Evolutionary conservation across 2,113 vertebrate genomes (phyloP).

Genomic region (Climacteris rufus): DNA sequence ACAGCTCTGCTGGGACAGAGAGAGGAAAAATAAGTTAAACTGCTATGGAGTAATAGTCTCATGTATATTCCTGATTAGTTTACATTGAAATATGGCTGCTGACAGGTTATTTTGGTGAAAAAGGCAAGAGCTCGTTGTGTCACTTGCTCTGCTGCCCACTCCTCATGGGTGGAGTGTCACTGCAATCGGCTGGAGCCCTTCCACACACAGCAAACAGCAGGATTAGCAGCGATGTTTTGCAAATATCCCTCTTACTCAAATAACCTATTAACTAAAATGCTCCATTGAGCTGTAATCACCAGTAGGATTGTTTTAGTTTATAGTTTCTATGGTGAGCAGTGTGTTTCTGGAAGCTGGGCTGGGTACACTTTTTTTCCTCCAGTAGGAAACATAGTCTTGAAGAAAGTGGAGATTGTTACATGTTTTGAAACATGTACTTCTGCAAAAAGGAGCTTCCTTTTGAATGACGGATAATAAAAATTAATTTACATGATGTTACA

Average conservation of each 20-base stretch:
- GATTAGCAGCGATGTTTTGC: constrained; percentile 10
- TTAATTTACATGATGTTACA: not conserved
- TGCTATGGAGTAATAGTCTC: not conserved
- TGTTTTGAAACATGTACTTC: not conserved
- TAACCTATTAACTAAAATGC: constrained; percentile 9
- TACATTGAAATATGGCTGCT: not conserved
- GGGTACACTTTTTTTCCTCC: not conserved
- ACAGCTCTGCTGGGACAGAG: not conserved
- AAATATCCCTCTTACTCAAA: constrained; percentile 35
- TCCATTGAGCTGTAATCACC: not conserved
- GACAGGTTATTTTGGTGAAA: not conserved
- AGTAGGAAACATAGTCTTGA: not conserved
- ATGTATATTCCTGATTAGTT: not conserved
- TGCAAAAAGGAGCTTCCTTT: not conserved
- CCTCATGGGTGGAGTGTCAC: not conserved
- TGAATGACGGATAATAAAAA: not conserved
- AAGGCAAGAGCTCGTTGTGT: not conserved
- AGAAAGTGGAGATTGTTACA: not conserved
- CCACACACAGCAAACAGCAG: not conserved
- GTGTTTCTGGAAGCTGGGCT: constrained; percentile 3
- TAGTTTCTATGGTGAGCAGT: constrained; percentile 26
- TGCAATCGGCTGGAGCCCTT: not conserved
- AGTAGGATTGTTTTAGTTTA: constrained; percentile 2
- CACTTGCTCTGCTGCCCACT: not conserved
- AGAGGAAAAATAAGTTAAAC: not conserved